phyloP scores from a whole-genome alignment of 2,797 vertebrate genomes.

The Kryptolebias ocellatus region DNA sequence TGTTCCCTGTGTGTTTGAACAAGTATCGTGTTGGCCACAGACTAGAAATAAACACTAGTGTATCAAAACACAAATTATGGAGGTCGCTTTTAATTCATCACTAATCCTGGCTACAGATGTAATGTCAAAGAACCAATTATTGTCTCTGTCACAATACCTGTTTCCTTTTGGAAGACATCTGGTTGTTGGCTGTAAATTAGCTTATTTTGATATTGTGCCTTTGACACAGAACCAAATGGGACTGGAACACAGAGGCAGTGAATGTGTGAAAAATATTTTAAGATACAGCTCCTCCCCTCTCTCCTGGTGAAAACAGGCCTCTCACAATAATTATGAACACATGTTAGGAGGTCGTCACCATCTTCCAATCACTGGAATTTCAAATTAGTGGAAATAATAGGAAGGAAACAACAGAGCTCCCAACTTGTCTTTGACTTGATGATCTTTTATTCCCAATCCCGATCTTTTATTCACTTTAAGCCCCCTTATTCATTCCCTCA shows the following conservation, averaged over 20 bases:
- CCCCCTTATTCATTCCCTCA: constrained; percentile 61
- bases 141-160: not conserved
- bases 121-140: too few relatives aligned
- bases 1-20: too few relatives aligned
- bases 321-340: constrained; percentile 79
- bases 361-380: constrained; percentile 79
- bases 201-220: not conserved
- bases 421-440: constrained; percentile 59
- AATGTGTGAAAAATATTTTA: constrained; percentile 47
- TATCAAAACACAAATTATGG: too few relatives aligned
- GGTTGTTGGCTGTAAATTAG: not conserved
- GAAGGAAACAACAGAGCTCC: constrained; percentile 77
- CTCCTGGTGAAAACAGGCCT: constrained; percentile 61
- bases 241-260: not conserved
- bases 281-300: constrained; percentile 53
- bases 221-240: constrained; percentile 11
- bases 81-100: too few relatives aligned
- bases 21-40: too few relatives aligned
- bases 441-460: constrained; percentile 41
- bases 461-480: constrained; percentile 45
- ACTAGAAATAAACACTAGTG: too few relatives aligned
- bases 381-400: constrained; percentile 78
- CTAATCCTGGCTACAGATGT: too few relatives aligned
- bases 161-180: not conserved
- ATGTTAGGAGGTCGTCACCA: constrained; percentile 76